phyloP scores from a whole-genome alignment of 2,888 invertebrate genomes.

The Sipha maydis region DNA sequence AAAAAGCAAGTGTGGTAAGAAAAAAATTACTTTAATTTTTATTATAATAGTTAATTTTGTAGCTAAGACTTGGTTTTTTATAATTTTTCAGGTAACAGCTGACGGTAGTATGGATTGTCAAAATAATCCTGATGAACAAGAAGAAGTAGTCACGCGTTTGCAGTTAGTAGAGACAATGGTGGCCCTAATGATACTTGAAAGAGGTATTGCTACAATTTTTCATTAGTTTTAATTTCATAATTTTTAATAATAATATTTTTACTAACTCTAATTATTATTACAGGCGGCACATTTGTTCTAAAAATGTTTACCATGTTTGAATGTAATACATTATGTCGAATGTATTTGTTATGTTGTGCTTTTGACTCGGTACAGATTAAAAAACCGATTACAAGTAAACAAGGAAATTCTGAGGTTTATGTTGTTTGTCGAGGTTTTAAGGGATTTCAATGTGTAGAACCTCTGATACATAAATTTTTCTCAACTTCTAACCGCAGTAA shows the following conservation, averaged over 20 bases:
- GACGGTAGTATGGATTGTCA: slow-evolving; percentile 95
- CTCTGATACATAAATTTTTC: slow-evolving; percentile 68
- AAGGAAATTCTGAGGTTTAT: slow-evolving; percentile 95
- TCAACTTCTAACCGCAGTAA: slow-evolving; percentile 49
- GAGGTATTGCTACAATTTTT: slow-evolving; percentile 20
- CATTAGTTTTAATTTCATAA: not conserved
- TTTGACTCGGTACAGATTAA: slow-evolving; percentile 81
- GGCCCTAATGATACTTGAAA: slow-evolving; percentile 66
- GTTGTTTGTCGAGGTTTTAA: slow-evolving; percentile 77
- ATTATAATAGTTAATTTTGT: not conserved
- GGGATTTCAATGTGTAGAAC: slow-evolving; percentile 49
- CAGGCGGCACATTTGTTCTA: slow-evolving; percentile 82
- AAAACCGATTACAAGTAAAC: slow-evolving; percentile 93
- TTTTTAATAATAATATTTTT: not conserved
- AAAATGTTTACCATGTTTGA: slow-evolving; percentile 94
- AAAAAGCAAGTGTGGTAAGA: slow-evolving; percentile 48
- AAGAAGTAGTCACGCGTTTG: slow-evolving; percentile 79
- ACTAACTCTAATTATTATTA: slow-evolving; percentile 64
- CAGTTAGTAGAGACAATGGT: slow-evolving; percentile 79
- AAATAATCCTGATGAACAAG: slow-evolving; percentile 86
- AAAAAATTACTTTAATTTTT: not conserved
- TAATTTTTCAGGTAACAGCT: slow-evolving; percentile 76
- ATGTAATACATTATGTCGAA: slow-evolving; percentile 78
- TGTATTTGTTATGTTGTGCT: slow-evolving; percentile 81
- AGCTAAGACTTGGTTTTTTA: not conserved